A percentile compares a stretch with the other conserved stretches of the same genome.
Evolutionary conservation across 2,888 invertebrate species (phyloP).

Genomic region (Lacanobia wlatinum): DNA sequence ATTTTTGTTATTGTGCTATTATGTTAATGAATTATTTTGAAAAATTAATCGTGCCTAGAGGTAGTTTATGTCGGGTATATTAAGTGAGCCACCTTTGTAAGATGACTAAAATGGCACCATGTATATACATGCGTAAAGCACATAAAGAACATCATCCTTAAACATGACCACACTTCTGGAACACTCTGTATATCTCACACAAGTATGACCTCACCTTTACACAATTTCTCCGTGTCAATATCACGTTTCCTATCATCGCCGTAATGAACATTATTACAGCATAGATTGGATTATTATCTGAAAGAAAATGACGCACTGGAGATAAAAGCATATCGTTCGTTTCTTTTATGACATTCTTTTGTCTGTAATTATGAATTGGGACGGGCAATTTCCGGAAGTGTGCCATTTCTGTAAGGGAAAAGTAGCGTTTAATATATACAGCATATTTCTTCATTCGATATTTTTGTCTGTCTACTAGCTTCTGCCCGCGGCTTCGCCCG

Average conservation of each 20-base stretch:
- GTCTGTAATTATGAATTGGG: constrained; percentile 16
- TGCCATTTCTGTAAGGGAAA: not conserved
- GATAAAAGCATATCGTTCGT: not conserved
- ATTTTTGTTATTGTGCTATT: too few relatives aligned
- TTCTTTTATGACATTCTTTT: constrained; percentile 17
- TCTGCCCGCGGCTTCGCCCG: too few relatives aligned
- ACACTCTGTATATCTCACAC: too few relatives aligned
- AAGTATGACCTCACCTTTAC: not conserved
- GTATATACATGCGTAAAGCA: too few relatives aligned
- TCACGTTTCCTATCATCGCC: constrained; percentile 36
- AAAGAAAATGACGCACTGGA: not conserved
- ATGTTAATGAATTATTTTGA: too few relatives aligned
- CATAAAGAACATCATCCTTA: too few relatives aligned
- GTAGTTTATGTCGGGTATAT: too few relatives aligned
- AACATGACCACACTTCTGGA: too few relatives aligned
- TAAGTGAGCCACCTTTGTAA: too few relatives aligned
- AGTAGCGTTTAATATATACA: too few relatives aligned
- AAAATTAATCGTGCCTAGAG: too few relatives aligned
- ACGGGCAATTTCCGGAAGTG: not conserved
- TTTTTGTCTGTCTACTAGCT: not conserved
- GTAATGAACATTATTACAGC: constrained; percentile 41
- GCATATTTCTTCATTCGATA: not conserved
- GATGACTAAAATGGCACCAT: too few relatives aligned
- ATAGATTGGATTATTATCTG: constrained; percentile 42
- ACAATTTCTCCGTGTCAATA: constrained; percentile 22